Percentiles rank a stretch among this genome's conserved stretches.
Conservation (phyloP, 1,140 invertebrate species). For the Notospermus geniculatus region DNA sequence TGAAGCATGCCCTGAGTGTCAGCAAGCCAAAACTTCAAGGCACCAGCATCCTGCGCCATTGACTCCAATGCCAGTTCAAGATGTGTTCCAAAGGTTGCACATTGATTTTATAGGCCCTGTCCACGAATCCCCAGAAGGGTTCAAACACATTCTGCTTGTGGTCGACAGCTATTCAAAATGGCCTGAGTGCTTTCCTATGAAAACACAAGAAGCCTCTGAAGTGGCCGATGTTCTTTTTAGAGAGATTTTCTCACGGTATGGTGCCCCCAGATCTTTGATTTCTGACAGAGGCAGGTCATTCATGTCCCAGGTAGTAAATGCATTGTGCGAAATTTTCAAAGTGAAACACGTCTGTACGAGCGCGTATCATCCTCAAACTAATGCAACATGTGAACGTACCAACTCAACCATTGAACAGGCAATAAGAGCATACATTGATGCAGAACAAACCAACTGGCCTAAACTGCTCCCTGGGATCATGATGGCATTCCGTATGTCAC, state of each 20-base stretch:
- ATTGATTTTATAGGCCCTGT: constrained; percentile 6
- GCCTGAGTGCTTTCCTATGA: constrained; percentile 6
- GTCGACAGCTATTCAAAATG: constrained; percentile 3
- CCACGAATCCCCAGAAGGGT: not conserved
- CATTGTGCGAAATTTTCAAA: constrained; percentile 4
- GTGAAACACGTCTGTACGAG: not conserved
- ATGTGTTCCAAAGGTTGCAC: constrained; percentile 3
- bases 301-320: not conserved
- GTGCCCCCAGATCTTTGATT: constrained; percentile 7
- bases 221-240: not conserved
- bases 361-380: not conserved
- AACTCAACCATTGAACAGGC: constrained; percentile 2
- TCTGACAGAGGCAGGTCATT: constrained; percentile 9
- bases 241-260: constrained; percentile 14
- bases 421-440: constrained; percentile 2
- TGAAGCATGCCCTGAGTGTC: constrained; percentile 1
- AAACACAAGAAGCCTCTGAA: constrained; percentile 5
- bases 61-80: not conserved
- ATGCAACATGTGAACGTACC: not conserved
- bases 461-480: constrained; percentile 2
- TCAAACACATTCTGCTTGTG: constrained; percentile 7
- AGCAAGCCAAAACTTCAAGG: not conserved
- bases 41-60: not conserved
- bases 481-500: constrained; percentile 2
- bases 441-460: not conserved